A percentile compares a stretch with the other conserved stretches of the same genome.
Evolutionary conservation across 2,888 invertebrate species (phyloP).

Genomic region (Sialis fuliginosa): DNA sequence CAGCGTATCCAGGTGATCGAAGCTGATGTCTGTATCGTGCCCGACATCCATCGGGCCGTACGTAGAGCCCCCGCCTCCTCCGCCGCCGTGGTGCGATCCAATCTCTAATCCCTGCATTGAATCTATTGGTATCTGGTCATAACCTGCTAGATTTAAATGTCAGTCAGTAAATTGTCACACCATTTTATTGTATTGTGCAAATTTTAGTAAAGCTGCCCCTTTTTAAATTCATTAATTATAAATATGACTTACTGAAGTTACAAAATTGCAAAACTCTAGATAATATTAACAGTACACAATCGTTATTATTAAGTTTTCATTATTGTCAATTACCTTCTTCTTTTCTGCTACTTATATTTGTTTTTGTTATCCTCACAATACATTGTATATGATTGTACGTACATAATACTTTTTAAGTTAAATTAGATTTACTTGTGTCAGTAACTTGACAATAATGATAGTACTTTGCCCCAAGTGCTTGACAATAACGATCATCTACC

Average conservation of each 20-base stretch:
- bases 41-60: slow-evolving; percentile 75
- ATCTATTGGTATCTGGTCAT: slow-evolving; percentile 96
- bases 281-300: not conserved
- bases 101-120: slow-evolving; percentile 91
- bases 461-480: too few relatives aligned
- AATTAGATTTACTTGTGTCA: too few relatives aligned
- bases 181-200: not conserved
- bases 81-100: slow-evolving; percentile 47
- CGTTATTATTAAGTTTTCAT: too few relatives aligned
- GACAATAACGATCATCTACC: too few relatives aligned
- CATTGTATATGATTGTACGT: too few relatives aligned
- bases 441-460: too few relatives aligned
- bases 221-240: not conserved
- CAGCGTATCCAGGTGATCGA: slow-evolving; percentile 60
- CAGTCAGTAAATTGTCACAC: not conserved
- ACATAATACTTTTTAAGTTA: too few relatives aligned
- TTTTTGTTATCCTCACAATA: too few relatives aligned
- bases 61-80: slow-evolving; percentile 34
- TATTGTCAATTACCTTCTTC: too few relatives aligned
- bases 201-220: not conserved
- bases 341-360: too few relatives aligned
- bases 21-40: slow-evolving; percentile 58
- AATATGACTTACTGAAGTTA: not conserved
- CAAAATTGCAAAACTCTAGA: not conserved
- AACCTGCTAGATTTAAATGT: slow-evolving; percentile 42